Base-by-base conservation (phyloP, 2,888 invertebrate genomes). In the Drosophila subsilvestris region DNA sequence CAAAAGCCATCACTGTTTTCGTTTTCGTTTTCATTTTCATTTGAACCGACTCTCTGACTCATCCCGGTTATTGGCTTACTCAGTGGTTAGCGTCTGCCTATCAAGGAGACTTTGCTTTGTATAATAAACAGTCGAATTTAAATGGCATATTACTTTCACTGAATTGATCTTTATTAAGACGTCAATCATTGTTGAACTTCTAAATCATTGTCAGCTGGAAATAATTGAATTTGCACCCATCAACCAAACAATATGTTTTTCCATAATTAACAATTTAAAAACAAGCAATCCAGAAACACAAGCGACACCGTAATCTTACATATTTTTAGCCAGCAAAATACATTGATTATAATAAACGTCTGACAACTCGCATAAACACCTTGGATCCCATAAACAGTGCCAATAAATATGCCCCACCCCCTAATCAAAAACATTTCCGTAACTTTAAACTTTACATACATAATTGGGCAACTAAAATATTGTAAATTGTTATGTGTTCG, bases 1-100 rank as follows among this genome's bases (percentile, higher is more conserved):
- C 18, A 56, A 66, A 69, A 50, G 67, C 44, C 71, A 44, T 58
- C 70, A 42, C 37, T 45, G 49, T 27, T 51, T 18, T 51, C 27
- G 50, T 27, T 44, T 63, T 45, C 50, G 32, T 51, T 51, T 27
- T 10, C 25, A 44, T n/a, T 65, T 63, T 50, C 50, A 27, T 50
- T 45, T 20, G 8, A 12, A 37, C 22, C 17, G 50, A 37, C 43
- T 10, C 51, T 51, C 37, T 70, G 70, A 67, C 37, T 69, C 65
- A 69, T 49, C 43, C 8, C 18, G 18, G n/a, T 49, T 56, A 68
- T 68, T 48, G 43, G 65, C 22, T n/a, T 27, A 5, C 6, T 25
- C 47, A 65, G 22, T 32, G 59, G 47, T 37, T 63, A 42, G 18
- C 62, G 48, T 27, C 42, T 37, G 17, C 29, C n/a, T 17, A 48